Conservation (phyloP, 2,797 vertebrate species). For the Lepus oiostolus region DNA sequence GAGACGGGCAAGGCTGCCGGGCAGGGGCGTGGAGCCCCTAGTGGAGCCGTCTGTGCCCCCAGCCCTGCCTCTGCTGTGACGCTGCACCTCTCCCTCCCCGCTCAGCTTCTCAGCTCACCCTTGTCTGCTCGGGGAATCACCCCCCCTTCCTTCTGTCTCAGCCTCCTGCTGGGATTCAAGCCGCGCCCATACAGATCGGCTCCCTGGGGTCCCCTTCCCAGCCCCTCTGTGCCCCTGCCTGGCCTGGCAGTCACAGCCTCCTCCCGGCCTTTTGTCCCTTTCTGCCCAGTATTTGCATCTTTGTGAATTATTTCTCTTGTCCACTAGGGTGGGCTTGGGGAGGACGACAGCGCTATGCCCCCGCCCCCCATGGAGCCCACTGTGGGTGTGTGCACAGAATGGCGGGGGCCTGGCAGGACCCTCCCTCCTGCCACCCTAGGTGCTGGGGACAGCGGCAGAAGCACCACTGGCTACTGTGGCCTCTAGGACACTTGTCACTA, state of each 20-base stretch:
- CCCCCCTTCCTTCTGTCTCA: neutral
- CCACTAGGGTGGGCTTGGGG: neutral
- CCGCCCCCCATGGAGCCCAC: neutral
- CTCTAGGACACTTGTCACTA: neutral
- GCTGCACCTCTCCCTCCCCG: neutral
- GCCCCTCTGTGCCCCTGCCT: neutral
- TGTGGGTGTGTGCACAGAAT: neutral
- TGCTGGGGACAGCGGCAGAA: neutral
- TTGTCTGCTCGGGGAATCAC: neutral
- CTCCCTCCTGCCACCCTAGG: neutral
- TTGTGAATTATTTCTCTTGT: neutral
- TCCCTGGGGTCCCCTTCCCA: neutral
- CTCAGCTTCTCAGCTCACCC: neutral
- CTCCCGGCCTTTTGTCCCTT: neutral
- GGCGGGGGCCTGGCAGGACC: neutral
- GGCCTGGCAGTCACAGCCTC: too few relatives aligned
- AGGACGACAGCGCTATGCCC: too few relatives aligned
- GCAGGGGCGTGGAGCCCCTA: too few relatives aligned
- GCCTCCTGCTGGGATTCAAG: neutral
- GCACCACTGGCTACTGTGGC: neutral
- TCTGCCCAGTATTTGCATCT: neutral
- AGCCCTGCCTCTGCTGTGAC: too few relatives aligned
- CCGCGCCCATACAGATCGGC: neutral
- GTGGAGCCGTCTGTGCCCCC: neutral
- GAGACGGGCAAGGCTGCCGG: too few relatives aligned